Evolutionary conservation across 2,888 invertebrate genomes (phyloP), one percentile per base, ranked within the genome.

Genomic region (Hydriomena furcata): DNA sequence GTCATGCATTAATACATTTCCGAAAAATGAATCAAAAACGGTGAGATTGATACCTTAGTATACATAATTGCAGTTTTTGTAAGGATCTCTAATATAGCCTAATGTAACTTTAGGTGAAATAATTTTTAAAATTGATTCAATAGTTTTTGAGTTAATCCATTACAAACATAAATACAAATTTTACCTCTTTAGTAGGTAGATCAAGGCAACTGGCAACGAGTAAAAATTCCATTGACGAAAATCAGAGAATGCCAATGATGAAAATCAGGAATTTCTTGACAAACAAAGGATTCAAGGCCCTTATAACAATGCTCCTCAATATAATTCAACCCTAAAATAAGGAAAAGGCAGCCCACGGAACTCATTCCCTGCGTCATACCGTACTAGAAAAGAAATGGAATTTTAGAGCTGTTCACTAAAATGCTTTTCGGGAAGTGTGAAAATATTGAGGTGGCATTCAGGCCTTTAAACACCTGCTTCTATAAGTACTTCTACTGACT

Each of bases 331-430:
- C 52, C 47, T 37, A 34, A 36, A 47, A 50, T 44, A 50, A 50
- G 49, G 42, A 43, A 52, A 52, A 43, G 34, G 42, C 20, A n/a
- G 31, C 42, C 38, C 46, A 45, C 41, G 41, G 40, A 43, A 43
- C 52, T 43, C 52, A 34, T 47, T 43, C 38, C 38, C 6, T 37
- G 27, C 52, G 38, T 47, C 52, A 52, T 43, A 28, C 52, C 42
- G 37, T 25, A 37, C 53, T 48, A 36, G 17, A 23, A 49, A 53
- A 49, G 53, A 53, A 53, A 53, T 53, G 48, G 53, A 53, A 53
- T 53, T 53, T 53, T 49, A 45, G 49, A 53, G 49, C 31, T 49
- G 28, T 44, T 50, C 44, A 44, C 43, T 50, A 44, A 50, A 50
- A 50, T 40, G 50, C 27, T 34, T 28, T 28, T 6, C 5, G 7